These are phyloP conservation scores for Neodiprion lecontei DNA, from an alignment of 1,140 invertebrate species.

Conservation along the genomic window DNA sequence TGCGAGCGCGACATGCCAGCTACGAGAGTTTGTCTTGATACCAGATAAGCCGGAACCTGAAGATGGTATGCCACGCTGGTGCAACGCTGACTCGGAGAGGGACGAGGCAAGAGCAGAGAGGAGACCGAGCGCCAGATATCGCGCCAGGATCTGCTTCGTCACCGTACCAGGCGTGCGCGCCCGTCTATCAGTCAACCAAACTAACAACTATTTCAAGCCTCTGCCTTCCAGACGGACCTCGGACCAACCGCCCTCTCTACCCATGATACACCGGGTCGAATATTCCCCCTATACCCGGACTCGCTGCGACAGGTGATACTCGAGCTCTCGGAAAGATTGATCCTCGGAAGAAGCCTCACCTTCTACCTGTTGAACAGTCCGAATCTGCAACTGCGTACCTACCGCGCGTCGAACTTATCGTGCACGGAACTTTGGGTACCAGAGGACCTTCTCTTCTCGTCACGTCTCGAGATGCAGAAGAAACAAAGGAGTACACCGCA, in stretches of 20 bases:
- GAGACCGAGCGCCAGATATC: constrained; percentile 39
- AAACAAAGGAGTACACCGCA: no score
- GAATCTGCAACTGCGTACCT: no score
- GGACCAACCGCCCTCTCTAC: not conserved
- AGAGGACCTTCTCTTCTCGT: no score
- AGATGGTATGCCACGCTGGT: constrained; percentile 44
- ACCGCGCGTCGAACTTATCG: no score
- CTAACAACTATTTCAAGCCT: constrained; percentile 8
- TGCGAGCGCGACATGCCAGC: constrained; percentile 34
- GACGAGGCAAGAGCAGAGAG: constrained; percentile 15
- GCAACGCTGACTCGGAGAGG: constrained; percentile 27
- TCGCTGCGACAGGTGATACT: no score
- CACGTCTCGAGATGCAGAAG: no score
- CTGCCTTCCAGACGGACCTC: not conserved
- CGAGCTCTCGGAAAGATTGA: no score
- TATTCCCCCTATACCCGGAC: no score
- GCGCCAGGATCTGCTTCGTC: constrained; percentile 40
- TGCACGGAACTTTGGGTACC: no score
- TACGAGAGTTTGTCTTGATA: constrained; percentile 34
- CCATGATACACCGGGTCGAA: no score
- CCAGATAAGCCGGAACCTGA: constrained; percentile 35
- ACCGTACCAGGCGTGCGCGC: constrained; percentile 24
- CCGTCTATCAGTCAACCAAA: constrained; percentile 15
- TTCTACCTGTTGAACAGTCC: no score
- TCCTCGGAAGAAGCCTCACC: no score